Conservation (phyloP, 2,888 invertebrate species). For the Ophraella communa region DNA sequence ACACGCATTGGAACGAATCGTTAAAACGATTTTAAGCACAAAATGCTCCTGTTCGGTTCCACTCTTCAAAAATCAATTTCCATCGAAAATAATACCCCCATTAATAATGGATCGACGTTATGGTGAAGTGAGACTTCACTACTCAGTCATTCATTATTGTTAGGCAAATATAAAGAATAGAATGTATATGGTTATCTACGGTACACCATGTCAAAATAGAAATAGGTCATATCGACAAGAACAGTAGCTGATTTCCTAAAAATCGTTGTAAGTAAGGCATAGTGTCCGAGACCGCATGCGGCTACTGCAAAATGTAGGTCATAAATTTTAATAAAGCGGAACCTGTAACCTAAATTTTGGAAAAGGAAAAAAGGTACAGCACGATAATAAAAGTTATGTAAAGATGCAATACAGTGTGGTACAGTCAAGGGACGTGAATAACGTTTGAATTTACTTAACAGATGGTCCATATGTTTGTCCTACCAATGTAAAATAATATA, state of each 20-base stretch:
- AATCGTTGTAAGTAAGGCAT: conserved; percentile 31
- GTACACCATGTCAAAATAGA: conserved; percentile 21
- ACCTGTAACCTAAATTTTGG: conserved; percentile 41
- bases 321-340: conserved; percentile 48
- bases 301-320: conserved; percentile 39
- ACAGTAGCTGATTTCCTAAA: conserved; percentile 30
- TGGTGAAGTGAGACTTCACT: background rate
- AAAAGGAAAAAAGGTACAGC: conserved; percentile 34
- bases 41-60: background rate
- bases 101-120: background rate
- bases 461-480: no score
- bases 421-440: background rate
- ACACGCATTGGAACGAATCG: background rate
- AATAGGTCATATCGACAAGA: conserved; percentile 38
- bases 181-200: conserved; percentile 1
- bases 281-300: conserved; percentile 45
- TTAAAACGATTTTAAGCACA: background rate
- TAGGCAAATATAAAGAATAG: background rate
- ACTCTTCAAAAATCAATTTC: background rate
- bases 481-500: no score
- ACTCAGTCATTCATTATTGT: background rate
- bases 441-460: no score
- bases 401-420: conserved; percentile 22
- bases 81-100: background rate
- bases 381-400: conserved; percentile 29